phyloP scores from a whole-genome alignment of 2,888 invertebrate genomes.

The Acronicta alni region DNA sequence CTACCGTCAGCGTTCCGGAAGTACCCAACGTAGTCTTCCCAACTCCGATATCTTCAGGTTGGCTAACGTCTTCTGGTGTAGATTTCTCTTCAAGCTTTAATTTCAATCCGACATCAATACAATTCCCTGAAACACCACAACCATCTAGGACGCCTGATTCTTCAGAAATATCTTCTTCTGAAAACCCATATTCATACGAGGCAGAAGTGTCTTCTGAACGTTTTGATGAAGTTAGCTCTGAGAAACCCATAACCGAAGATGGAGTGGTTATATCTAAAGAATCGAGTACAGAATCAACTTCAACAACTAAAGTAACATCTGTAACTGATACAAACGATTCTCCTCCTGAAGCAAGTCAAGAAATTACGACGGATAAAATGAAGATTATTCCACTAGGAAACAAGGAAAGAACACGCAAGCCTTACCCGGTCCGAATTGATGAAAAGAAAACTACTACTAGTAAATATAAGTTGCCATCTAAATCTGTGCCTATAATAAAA shows the following conservation, averaged over 20 bases:
- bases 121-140: slow-evolving; percentile 68
- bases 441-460: slow-evolving; percentile 72
- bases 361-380: slow-evolving; percentile 69
- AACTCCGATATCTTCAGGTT: slow-evolving; percentile 81
- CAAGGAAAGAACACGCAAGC: slow-evolving; percentile 80
- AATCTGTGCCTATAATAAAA: slow-evolving; percentile 69
- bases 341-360: slow-evolving; percentile 66
- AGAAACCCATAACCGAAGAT: slow-evolving; percentile 64
- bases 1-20: slow-evolving; percentile 59
- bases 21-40: slow-evolving; percentile 79
- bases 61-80: slow-evolving; percentile 82
- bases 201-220: slow-evolving; percentile 72
- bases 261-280: slow-evolving; percentile 61
- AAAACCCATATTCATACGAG: slow-evolving; percentile 74
- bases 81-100: slow-evolving; percentile 82
- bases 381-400: slow-evolving; percentile 70
- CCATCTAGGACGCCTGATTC: slow-evolving; percentile 63
- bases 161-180: slow-evolving; percentile 63
- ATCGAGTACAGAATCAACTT: slow-evolving; percentile 59
- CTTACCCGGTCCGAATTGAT: slow-evolving; percentile 76
- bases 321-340: slow-evolving; percentile 62
- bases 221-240: slow-evolving; percentile 61
- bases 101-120: slow-evolving; percentile 77
- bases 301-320: slow-evolving; percentile 53
- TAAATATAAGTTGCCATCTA: slow-evolving; percentile 72